Evolutionary conservation across 2,797 vertebrate species (phyloP), one percentile per base, ranked within the genome.

Genomic region (Parauchenoglanis ngamensis): DNA sequence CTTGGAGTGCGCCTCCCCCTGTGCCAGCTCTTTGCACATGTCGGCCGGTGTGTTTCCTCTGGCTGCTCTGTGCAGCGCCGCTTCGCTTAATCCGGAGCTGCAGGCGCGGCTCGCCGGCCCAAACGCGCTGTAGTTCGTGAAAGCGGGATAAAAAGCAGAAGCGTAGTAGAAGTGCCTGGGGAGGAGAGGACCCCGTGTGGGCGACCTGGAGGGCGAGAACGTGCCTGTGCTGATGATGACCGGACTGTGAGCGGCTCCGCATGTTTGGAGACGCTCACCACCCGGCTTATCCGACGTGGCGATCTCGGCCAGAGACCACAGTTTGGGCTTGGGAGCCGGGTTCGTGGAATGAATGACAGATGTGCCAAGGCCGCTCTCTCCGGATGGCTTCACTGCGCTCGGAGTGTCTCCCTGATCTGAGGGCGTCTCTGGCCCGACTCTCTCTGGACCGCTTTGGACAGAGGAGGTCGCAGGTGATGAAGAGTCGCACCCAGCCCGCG

Each of bases 271-370:
- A 0, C 83, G 73, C 83, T 93, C 93, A 54, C 88, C 93, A 87
- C 90, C 92, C 89, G 96, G 95, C 92, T 95, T 97, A 88, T 91
- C 97, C 91, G 96, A 98, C 7, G 97, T 98, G 90, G 98, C 97
- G 78, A 98, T 97, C 94, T 98, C 97, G 0, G 96, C 97, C 87
- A 98, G 94, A 21, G 97, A 98, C 97, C 98, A 98, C 81, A 98
- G 95, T 95, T 98, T 98, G 92, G 98, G 98, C 92, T 98, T 98
- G 40, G 96, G 94, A 85, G 94, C 92, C 1, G 93, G 92, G 79
- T 88, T 89, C 0, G 95, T 94, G 25, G 95, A 95, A 91, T 94
- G 96, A 85, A 95, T 95, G 85, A 96, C 96, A 61, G 96, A 95
- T 79, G 95, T 92, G 91, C 91, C 94, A 76, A 94, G 90, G 90